Evolutionary conservation across 2,888 invertebrate genomes (phyloP).

Genomic region (Zelleria hepariella): DNA sequence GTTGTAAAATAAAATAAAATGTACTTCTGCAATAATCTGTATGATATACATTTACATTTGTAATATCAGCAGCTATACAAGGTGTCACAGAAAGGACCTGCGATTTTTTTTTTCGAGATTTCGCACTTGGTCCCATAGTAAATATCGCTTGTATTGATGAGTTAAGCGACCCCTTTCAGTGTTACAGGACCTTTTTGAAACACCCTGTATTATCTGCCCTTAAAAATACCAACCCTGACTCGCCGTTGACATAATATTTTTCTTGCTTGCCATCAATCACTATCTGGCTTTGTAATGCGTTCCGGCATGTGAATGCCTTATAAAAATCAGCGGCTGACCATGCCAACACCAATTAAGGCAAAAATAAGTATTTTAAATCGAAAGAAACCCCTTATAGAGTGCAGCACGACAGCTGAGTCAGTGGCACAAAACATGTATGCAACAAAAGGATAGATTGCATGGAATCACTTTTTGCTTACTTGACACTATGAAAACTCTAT

Average conservation of each 20-base stretch:
- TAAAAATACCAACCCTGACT: background rate
- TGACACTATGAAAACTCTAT: too few relatives aligned
- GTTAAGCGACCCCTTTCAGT: too few relatives aligned
- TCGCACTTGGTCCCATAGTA: too few relatives aligned
- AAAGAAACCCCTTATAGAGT: constrained; percentile 59
- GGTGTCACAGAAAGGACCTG: too few relatives aligned
- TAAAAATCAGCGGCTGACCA: constrained; percentile 32
- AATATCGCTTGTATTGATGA: too few relatives aligned
- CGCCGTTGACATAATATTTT: constrained; percentile 10
- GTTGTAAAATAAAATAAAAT: too few relatives aligned
- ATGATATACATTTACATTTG: too few relatives aligned
- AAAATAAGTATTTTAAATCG: constrained; percentile 42
- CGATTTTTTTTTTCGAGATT: too few relatives aligned
- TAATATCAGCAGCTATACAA: too few relatives aligned
- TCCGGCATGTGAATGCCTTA: constrained; percentile 57
- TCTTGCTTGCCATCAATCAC: constrained; percentile 22
- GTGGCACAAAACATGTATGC: constrained; percentile 6
- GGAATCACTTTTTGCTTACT: too few relatives aligned
- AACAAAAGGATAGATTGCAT: background rate
- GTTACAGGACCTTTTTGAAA: too few relatives aligned
- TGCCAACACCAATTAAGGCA: constrained; percentile 44
- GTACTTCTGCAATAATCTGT: too few relatives aligned
- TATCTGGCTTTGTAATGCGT: constrained; percentile 21
- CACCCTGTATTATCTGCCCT: background rate
- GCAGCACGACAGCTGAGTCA: constrained; percentile 38